phyloP scores from a whole-genome alignment of 2,888 invertebrate genomes.

The Pterostichus niger region DNA sequence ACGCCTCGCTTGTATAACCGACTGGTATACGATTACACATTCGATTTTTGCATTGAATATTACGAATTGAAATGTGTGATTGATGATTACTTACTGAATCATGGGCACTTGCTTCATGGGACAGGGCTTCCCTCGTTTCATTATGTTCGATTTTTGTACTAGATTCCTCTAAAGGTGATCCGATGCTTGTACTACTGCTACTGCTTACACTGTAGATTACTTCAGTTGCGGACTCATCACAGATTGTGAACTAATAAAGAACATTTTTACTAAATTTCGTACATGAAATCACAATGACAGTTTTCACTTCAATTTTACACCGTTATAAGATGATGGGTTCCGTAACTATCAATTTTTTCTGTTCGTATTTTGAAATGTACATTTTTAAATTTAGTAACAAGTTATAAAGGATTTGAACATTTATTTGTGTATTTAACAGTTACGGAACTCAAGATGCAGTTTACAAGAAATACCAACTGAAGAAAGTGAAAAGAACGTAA shows the following conservation, averaged over 20 bases:
- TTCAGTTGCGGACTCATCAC: slow-evolving; percentile 73
- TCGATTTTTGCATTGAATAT: slow-evolving; percentile 24
- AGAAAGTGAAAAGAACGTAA: background rate
- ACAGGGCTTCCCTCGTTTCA: slow-evolving; percentile 86
- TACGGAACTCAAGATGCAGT: too few relatives aligned
- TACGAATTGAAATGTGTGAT: background rate
- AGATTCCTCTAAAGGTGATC: slow-evolving; percentile 68
- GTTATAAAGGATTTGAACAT: too few relatives aligned
- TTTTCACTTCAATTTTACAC: too few relatives aligned
- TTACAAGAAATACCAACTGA: background rate
- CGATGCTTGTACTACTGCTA: slow-evolving; percentile 73
- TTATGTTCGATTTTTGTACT: slow-evolving; percentile 76
- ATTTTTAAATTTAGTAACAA: too few relatives aligned
- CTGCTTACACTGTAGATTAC: slow-evolving; percentile 76
- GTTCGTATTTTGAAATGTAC: too few relatives aligned
- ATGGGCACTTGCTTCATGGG: slow-evolving; percentile 87
- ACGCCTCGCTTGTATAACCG: slow-evolving; percentile 47
- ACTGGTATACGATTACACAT: slow-evolving; percentile 25
- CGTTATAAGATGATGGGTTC: too few relatives aligned
- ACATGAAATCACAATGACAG: background rate
- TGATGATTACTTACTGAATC: slow-evolving; percentile 82
- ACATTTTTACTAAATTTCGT: too few relatives aligned
- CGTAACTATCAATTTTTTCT: too few relatives aligned
- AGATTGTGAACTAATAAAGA: slow-evolving; percentile 43
- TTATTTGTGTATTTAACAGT: too few relatives aligned